These are phyloP conservation scores for Bombus breviceps DNA, from an alignment of 1,140 invertebrate species.

Conservation along the genomic window DNA sequence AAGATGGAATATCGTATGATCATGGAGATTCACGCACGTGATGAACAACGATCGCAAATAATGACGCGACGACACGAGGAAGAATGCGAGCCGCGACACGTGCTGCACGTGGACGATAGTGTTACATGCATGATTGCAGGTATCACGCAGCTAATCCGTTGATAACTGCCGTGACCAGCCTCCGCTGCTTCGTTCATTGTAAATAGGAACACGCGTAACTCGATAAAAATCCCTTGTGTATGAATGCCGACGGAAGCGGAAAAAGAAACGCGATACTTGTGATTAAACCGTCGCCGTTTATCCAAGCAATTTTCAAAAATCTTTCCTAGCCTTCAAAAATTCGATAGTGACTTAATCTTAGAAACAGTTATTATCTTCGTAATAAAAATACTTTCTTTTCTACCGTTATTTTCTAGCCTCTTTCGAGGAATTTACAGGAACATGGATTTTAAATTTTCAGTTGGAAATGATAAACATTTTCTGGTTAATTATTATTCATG, in stretches of 20 bases:
- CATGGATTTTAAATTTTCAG: too few relatives aligned
- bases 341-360: neutral
- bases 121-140: constrained; percentile 58
- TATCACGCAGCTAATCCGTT: constrained; percentile 43
- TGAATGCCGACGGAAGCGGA: neutral
- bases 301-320: neutral
- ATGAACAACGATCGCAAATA: constrained; percentile 20
- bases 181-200: neutral
- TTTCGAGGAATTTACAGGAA: too few relatives aligned
- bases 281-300: neutral
- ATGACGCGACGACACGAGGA: neutral
- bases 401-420: too few relatives aligned
- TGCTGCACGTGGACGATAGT: constrained; percentile 57
- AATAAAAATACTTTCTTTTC: too few relatives aligned
- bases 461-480: too few relatives aligned
- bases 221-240: neutral
- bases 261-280: neutral
- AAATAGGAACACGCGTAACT: constrained; percentile 5
- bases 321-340: neutral
- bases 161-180: constrained; percentile 29
- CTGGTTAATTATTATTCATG: too few relatives aligned
- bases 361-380: too few relatives aligned
- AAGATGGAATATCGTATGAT: neutral
- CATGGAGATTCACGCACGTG: neutral
- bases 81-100: constrained; percentile 41